Evolutionary conservation across 2,113 vertebrate genomes (phyloP), one percentile per base, ranked within the genome.

Genomic region (Podocnemis expansa): DNA sequence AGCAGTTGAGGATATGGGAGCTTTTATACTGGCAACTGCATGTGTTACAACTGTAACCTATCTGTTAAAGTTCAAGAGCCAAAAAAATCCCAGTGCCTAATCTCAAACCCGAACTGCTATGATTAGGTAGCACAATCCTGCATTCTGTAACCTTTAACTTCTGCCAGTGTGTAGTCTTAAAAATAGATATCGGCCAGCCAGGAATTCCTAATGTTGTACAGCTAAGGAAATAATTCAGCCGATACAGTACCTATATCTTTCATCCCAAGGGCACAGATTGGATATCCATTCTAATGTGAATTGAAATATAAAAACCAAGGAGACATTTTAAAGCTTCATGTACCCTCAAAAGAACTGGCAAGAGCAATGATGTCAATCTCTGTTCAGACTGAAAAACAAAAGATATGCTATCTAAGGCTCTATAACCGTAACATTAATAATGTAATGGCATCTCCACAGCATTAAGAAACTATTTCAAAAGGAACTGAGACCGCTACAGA

Each of bases 71-170:
- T 11, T 79, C 78, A 95, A 75, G 4, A 29, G 47, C 51, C 70
- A 91, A 43, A 25, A 73, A 73, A 89, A 89, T 25, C 63, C 17
- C 16, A 56, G 82, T 93, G 47, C 55, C 75, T 75, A 27, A 45
- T 76, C 19, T 52, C 73, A 82, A 76, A 93, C 91, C 8, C 79
- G 75, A 92, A 49, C 76, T 52, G 79, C 70, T 24, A 95, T 87
- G 76, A n/a, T 54, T 0, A 0, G 34, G 54, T 21, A 76, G 82
- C 82, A 81, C 89, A 93, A 63, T 58, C 80, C 94, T 95, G 91
- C 88, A 58, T 34, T 31, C 76, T 80, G 6, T 85, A 96, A 95
- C 91, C 82, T 93, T 96, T 89, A 82, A 3, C 4, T 82, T 16
- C 2, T 91, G 86, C 80, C 84, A 95, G 60, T 49, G 31, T 5